Conservation (phyloP, 2,113 vertebrate genomes). For the Clarias batrachus region DNA sequence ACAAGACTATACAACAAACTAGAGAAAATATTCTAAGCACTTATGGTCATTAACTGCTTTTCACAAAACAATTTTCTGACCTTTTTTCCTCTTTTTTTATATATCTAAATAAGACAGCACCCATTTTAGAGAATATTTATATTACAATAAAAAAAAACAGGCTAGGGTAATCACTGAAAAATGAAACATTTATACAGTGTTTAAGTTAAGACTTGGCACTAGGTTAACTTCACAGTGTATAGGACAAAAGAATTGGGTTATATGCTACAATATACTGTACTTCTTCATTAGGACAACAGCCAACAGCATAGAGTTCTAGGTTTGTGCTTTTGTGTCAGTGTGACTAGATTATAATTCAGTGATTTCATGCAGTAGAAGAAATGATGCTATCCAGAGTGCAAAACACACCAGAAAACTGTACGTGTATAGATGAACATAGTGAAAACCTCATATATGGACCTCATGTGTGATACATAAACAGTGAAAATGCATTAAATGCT, state of each 20-base stretch:
- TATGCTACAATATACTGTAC: constrained; percentile 40
- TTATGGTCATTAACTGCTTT: constrained; percentile 67
- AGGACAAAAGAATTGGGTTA: constrained; percentile 32
- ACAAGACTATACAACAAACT: constrained; percentile 58
- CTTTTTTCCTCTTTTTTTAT: constrained; percentile 35
- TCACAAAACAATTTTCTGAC: constrained; percentile 64
- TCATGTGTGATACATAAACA: constrained; percentile 20
- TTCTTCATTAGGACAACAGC: constrained; percentile 56
- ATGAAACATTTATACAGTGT: constrained; percentile 40
- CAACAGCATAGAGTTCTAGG: constrained; percentile 60
- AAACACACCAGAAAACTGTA: constrained; percentile 23
- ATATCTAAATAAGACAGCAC: constrained; percentile 64
- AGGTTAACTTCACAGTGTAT: constrained; percentile 54
- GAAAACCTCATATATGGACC: constrained; percentile 25
- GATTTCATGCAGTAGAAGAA: constrained; percentile 68
- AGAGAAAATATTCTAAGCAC: constrained; percentile 74
- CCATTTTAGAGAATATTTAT: constrained; percentile 64
- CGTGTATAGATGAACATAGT: constrained; percentile 20
- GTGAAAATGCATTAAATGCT: constrained; percentile 16
- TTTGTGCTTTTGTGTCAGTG: constrained; percentile 70
- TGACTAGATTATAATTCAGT: constrained; percentile 46
- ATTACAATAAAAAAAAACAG: constrained; percentile 56
- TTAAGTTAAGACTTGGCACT: constrained; percentile 49
- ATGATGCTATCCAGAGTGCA: constrained; percentile 27
- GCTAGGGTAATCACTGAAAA: constrained; percentile 44